Evolutionary conservation across 2,113 vertebrate genomes (phyloP).

Genomic region (Phocoena phocoena): DNA sequence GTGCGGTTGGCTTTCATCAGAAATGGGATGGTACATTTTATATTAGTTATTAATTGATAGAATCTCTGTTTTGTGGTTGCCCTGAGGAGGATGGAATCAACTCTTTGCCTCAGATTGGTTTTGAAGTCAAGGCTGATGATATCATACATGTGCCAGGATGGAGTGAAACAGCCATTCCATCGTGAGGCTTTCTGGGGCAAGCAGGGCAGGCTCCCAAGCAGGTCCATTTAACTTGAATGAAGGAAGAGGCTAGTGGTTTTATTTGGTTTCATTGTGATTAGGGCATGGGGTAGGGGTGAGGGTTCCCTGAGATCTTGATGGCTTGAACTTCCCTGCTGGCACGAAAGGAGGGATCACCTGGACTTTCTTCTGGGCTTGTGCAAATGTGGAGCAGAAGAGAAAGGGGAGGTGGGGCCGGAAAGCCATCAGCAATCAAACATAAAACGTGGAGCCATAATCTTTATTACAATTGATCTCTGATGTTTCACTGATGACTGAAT

Average conservation of each 20-base stretch:
- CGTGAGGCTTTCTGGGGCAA: background rate
- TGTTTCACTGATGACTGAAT: background rate
- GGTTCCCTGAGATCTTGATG: background rate
- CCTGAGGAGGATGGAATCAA: background rate
- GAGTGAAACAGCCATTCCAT: background rate
- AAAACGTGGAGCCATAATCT: background rate
- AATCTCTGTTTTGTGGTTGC: background rate
- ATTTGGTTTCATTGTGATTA: constrained; percentile 8
- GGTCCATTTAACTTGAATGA: background rate
- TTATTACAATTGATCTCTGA: background rate
- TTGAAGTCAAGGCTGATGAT: background rate
- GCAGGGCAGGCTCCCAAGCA: background rate
- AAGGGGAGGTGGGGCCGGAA: background rate
- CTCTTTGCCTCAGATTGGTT: background rate
- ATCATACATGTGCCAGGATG: background rate
- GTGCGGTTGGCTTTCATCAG: constrained; percentile 23
- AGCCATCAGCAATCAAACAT: background rate
- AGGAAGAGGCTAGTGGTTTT: background rate
- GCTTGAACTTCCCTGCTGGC: background rate
- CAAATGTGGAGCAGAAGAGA: background rate
- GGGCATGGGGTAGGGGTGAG: background rate
- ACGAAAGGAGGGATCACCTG: background rate
- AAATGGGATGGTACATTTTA: constrained; percentile 10
- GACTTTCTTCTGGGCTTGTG: background rate
- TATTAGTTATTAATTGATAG: constrained; percentile 39